phyloP scores from a whole-genome alignment of 1,140 invertebrate genomes.

The Saccostrea glomerata region DNA sequence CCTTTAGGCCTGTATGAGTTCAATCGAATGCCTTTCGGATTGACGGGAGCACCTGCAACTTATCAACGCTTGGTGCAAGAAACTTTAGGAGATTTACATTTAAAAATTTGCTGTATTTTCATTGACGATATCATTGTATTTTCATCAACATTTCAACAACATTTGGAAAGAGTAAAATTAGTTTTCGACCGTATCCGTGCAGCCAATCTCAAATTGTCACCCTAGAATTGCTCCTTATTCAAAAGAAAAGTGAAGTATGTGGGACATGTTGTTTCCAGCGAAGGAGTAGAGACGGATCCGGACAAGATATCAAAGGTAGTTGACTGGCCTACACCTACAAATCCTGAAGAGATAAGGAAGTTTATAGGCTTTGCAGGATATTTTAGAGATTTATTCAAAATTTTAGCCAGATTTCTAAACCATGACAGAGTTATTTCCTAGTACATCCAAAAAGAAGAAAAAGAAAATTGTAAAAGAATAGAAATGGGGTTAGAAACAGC shows the following conservation, averaged over 20 bases:
- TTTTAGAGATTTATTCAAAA: conserved; percentile 59
- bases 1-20: conserved; percentile 32
- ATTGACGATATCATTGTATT: conserved; percentile 61
- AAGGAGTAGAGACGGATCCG: not conserved
- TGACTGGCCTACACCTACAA: conserved; percentile 38
- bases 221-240: conserved; percentile 77
- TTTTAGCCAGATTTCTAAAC: conserved; percentile 61
- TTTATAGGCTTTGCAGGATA: conserved; percentile 67
- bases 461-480: no score
- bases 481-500: no score
- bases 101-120: conserved; percentile 45
- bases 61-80: conserved; percentile 81
- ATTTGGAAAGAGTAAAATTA: conserved; percentile 73
- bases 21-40: conserved; percentile 73
- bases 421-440: conserved; percentile 51
- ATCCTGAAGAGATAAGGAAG: conserved; percentile 65
- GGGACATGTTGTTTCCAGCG: conserved; percentile 40
- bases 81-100: not conserved
- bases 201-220: conserved; percentile 42
- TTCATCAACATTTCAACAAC: conserved; percentile 74
- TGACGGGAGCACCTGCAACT: conserved; percentile 72
- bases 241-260: conserved; percentile 47
- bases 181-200: conserved; percentile 74
- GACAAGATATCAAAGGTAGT: no score
- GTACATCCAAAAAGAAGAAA: conserved; percentile 6